Evolutionary conservation across 2,888 invertebrate species (phyloP), one percentile per base, ranked within the genome.

Genomic region (Aphidius colemani): DNA sequence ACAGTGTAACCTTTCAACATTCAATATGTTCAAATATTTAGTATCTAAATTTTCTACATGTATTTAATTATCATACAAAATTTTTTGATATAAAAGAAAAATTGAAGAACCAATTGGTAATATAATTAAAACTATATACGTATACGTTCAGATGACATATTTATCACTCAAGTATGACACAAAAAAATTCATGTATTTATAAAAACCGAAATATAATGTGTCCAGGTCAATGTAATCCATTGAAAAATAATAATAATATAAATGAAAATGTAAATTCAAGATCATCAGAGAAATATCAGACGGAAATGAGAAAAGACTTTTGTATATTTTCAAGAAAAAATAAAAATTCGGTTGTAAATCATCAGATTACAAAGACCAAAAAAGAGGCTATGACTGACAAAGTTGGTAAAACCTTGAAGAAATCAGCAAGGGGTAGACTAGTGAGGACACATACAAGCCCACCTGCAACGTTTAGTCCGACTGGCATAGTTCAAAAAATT

Each of bases 171-270:
- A 30, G 3, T 30, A 30, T 30, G 30, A 30, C 30, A 30, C 3
- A 30, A 30, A 30, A 30, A 63, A 53, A 64, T 59, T 50, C 39
- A 67, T 70, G 66, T 59, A 66, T 66, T 70, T 66, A 62, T 66
- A 61, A 61, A 49, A 73, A 71, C n/a, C 66, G 64, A 56, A 64
- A 71, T 7, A 60, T 67, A n/a, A 64, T 70, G 4, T 78, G 77
- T 49, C 74, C 73, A 3, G 78, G 76, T 6, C 65, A 68, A 3
- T 77, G 77, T 68, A 77, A 77, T 59, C 73, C 72, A 5, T 67
- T 67, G n/a, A 60, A 60, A 40, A 56, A 53, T 53, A 53, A 64
- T 50, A 50, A 53, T 50, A 61, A 40, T 48, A 61, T 43, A 61
- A 58, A 57, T 65, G 61, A 65, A 61, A 65, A 64, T 13, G 58